A percentile compares a stretch with the other conserved stretches of the same genome.
Evolutionary conservation across 1,140 invertebrate genomes (phyloP).

Genomic region (Drosophila cardini): DNA sequence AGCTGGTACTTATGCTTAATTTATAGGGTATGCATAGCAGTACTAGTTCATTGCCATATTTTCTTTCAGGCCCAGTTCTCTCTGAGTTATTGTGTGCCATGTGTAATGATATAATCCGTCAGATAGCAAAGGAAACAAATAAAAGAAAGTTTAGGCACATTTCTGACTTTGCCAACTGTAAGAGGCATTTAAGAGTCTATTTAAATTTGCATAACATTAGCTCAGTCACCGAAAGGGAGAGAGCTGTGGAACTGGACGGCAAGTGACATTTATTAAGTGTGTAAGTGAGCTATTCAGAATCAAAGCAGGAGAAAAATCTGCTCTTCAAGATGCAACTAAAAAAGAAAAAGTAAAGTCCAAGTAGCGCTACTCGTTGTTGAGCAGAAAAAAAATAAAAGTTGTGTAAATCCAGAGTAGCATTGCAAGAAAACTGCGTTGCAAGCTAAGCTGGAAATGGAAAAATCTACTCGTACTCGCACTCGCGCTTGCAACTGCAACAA

Average conservation of each 20-base stretch:
- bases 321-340: constrained; percentile 31
- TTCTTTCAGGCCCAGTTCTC: constrained; percentile 9
- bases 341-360: background rate
- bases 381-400: constrained; percentile 23
- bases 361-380: background rate
- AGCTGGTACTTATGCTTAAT: background rate
- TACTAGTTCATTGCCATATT: background rate
- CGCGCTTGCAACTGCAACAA: constrained; percentile 62
- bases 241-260: background rate
- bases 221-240: background rate
- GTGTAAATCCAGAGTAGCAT: constrained; percentile 39
- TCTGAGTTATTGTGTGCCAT: constrained; percentile 53
- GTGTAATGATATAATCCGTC: constrained; percentile 63
- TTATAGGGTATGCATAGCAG: background rate
- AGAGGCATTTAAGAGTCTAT: constrained; percentile 49
- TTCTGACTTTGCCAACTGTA: constrained; percentile 15
- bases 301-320: constrained; percentile 72
- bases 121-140: constrained; percentile 14
- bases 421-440: constrained; percentile 50
- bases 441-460: background rate
- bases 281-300: constrained; percentile 78
- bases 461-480: background rate
- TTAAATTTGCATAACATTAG: constrained; percentile 75
- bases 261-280: constrained; percentile 68
- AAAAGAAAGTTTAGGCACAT: constrained; percentile 45